Percentiles rank a stretch among this genome's conserved stretches.
phyloP scores from a whole-genome alignment of 2,797 vertebrate species.

The Hippopotamyrus pictus region DNA sequence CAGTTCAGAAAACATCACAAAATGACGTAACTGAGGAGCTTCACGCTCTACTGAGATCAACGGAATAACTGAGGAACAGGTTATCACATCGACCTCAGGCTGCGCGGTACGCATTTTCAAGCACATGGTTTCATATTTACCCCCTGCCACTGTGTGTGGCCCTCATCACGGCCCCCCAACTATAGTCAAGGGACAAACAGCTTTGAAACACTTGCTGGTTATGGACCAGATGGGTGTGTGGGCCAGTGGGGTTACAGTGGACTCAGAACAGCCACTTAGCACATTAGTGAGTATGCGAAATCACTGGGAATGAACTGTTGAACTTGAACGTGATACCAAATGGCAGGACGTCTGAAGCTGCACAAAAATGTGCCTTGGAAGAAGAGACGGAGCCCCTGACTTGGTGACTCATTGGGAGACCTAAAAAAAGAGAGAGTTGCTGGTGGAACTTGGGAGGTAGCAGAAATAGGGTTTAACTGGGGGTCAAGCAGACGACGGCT shows the following conservation, averaged over 20 bases:
- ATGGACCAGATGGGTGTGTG: conserved; percentile 25
- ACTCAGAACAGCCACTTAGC: conserved; percentile 21
- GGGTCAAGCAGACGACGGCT: conserved; percentile 48
- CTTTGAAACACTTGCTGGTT: conserved; percentile 45
- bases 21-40: neutral
- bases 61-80: neutral
- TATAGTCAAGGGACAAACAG: conserved; percentile 47
- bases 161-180: conserved; percentile 30
- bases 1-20: neutral
- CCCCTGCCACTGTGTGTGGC: conserved; percentile 61
- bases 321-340: conserved; percentile 60
- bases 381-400: conserved; percentile 21
- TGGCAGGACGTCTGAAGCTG: conserved; percentile 21
- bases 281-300: conserved; percentile 40
- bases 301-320: conserved; percentile 57
- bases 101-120: neutral
- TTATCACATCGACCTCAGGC: neutral
- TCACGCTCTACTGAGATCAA: neutral
- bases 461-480: conserved; percentile 50
- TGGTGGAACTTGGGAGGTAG: conserved; percentile 49
- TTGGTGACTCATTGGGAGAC: conserved; percentile 28
- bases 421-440: conserved; percentile 40
- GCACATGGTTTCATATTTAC: neutral
- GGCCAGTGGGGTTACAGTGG: conserved; percentile 23
- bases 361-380: conserved; percentile 32